Base-by-base conservation (phyloP, 2,888 invertebrate genomes). In the Apotomis betuletana region DNA sequence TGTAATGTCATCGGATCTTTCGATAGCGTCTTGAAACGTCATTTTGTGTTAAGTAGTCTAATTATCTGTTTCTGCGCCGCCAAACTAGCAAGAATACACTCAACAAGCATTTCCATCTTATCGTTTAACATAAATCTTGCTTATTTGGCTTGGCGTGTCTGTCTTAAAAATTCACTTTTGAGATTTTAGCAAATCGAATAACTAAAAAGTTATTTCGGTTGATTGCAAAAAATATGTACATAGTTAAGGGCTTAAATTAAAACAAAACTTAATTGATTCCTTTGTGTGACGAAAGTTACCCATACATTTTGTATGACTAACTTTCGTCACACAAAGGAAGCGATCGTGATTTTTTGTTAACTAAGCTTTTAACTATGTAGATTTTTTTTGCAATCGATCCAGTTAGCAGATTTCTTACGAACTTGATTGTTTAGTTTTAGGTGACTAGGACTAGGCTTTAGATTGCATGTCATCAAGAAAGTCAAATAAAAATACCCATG, bases 1-100 rank as follows among this genome's bases (percentile, higher is more conserved):
- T 62, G 38, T 69, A 52, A 51, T 71, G 67, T 61, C 71, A 27
- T 27, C 27, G 27, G 55, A 51, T 67, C 61, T 75, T 70, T 72
- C 79, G 80, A 81, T 81, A 79, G 46, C 79, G 82, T 84, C 83
- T 81, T 78, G 77, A 76, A 77, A 78, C 82, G 79, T 74, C 78
- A 76, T 79, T 82, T 82, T 83, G 76, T 77, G 74, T 79, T 60
- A n/a, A n/a, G n/a, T n/a, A 60, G 61, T 65, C 69, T 52, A 60
- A 61, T 51, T 64, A 55, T 55, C 46, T n/a, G 15, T 51, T 55
- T 27, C 6, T 62, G 15, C 27, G 44, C 59, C 71, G 67, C 67
- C 67, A 67, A 13, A 4, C 60, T 49, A 71, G 70, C 67, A 44
- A 71, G 71, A 57, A 41, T 13, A 9, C 49, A 64, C 10, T 27